Evolutionary conservation across 2,888 invertebrate genomes (phyloP).

Genomic region (Cotesia congregata): DNA sequence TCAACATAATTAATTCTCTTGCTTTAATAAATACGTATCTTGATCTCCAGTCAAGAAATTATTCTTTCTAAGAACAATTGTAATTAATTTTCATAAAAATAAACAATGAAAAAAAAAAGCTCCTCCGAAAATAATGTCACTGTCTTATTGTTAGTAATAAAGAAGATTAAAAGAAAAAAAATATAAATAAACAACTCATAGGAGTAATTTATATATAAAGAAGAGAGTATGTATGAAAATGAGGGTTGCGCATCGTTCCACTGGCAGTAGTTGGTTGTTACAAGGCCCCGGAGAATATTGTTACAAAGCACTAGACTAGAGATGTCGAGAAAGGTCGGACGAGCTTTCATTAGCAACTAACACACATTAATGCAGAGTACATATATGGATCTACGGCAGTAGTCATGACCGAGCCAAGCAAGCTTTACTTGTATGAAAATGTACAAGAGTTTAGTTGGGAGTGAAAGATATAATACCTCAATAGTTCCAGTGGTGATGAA

Average conservation of each 20-base stretch:
- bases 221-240: background rate
- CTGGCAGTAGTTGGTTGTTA: background rate
- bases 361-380: background rate
- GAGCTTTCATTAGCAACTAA: constrained; percentile 24
- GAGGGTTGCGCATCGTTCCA: background rate
- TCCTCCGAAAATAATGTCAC: too few species aligned
- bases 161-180: background rate
- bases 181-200: background rate
- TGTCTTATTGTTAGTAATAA: too few species aligned
- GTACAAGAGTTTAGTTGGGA: background rate
- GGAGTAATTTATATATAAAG: background rate
- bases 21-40: too few species aligned
- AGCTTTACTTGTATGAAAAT: background rate
- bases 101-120: too few species aligned
- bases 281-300: constrained; percentile 10
- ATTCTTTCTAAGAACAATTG: too few species aligned
- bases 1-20: too few species aligned
- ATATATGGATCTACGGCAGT: background rate
- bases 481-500: background rate
- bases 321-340: constrained; percentile 6
- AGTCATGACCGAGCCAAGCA: background rate
- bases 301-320: background rate
- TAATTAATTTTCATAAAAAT: too few species aligned
- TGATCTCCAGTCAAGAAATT: too few species aligned
- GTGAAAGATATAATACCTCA: background rate